Evolutionary conservation across 2,797 vertebrate species (phyloP).

Genomic region (Phyllotis vaccarum): DNA sequence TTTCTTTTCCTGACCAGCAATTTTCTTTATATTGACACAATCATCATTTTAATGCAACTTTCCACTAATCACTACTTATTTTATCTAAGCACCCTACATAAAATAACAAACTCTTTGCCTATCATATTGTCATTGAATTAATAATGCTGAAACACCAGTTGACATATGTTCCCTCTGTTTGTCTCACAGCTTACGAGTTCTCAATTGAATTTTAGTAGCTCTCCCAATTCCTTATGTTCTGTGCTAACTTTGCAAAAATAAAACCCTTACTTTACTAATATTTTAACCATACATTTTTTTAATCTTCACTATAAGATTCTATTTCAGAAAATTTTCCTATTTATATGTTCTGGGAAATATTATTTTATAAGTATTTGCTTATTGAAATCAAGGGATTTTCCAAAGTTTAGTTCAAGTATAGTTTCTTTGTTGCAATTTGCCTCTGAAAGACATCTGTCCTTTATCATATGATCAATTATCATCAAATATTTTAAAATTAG

Average conservation of each 20-base stretch:
- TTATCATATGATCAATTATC: neutral
- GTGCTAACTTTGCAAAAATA: neutral
- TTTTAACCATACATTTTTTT: neutral
- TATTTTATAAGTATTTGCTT: neutral
- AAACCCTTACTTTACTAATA: neutral
- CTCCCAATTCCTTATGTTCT: neutral
- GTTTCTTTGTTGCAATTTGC: neutral
- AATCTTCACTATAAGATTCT: neutral
- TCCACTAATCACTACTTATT: neutral
- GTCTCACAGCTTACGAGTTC: neutral
- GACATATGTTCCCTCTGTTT: neutral
- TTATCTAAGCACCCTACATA: neutral
- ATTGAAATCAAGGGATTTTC: neutral
- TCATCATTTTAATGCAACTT: neutral
- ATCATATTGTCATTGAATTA: neutral
- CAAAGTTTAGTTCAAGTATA: neutral
- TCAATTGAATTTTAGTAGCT: neutral
- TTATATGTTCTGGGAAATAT: neutral
- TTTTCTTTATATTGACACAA: neutral
- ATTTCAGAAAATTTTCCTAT: neutral
- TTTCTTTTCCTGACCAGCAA: constrained; percentile 2
- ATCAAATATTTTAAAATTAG: neutral
- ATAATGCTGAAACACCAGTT: neutral
- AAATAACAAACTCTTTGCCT: neutral
- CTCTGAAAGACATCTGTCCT: neutral